Evolutionary conservation across 2,888 invertebrate species (phyloP).

Genomic region (Idaea straminata): DNA sequence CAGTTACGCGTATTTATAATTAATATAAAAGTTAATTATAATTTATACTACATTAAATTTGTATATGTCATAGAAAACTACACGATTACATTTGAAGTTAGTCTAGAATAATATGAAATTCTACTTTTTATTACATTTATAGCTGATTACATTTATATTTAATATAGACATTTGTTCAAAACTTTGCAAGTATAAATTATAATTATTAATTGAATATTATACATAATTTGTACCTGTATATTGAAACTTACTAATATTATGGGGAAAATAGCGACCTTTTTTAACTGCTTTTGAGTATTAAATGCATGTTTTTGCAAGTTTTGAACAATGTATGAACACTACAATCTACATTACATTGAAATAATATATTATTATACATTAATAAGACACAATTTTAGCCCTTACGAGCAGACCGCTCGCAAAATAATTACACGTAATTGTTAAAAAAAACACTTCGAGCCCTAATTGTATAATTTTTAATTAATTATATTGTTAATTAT

Average conservation of each 20-base stretch:
- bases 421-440: slow-evolving; percentile 18
- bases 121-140: slow-evolving; percentile 17
- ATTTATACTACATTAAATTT: slow-evolving; percentile 19
- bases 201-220: neutral
- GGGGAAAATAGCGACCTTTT: neutral
- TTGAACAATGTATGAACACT: slow-evolving; percentile 18
- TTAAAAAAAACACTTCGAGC: slow-evolving; percentile 23
- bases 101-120: slow-evolving; percentile 26
- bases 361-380: slow-evolving; percentile 36
- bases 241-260: neutral
- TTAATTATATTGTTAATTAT: slow-evolving; percentile 13
- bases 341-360: slow-evolving; percentile 17
- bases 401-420: slow-evolving; percentile 27
- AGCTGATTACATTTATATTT: slow-evolving; percentile 20
- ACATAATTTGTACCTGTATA: neutral
- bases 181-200: neutral
- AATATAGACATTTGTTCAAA: slow-evolving; percentile 1
- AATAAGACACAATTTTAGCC: slow-evolving; percentile 59
- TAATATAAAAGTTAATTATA: slow-evolving; percentile 3
- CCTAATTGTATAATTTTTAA: slow-evolving; percentile 19
- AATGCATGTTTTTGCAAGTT: slow-evolving; percentile 16
- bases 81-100: slow-evolving; percentile 18
- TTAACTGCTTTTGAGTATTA: slow-evolving; percentile 5
- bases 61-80: slow-evolving; percentile 40
- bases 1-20: slow-evolving; percentile 13